These are phyloP conservation scores for Metopolophium dirhodum DNA, from an alignment of 1,140 invertebrate genomes.

Conservation along the genomic window DNA sequence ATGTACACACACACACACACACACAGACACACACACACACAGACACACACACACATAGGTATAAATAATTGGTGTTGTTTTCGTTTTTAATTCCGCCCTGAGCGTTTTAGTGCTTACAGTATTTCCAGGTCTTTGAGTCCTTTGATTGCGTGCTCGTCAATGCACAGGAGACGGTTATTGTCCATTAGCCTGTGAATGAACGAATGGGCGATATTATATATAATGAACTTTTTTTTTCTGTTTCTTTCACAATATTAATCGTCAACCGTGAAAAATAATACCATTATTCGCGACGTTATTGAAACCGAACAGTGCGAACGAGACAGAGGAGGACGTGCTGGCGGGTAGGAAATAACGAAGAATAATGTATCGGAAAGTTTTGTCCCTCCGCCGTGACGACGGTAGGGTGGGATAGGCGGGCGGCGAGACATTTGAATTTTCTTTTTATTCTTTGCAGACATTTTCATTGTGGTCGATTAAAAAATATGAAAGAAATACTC, in stretches of 20 bases:
- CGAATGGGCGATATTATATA: conserved; percentile 48
- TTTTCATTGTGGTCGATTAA: conserved; percentile 38
- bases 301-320: conserved; percentile 13
- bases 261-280: conserved; percentile 38
- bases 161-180: conserved; percentile 91
- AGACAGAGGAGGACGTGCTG: neutral
- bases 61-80: neutral
- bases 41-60: neutral
- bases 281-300: conserved; percentile 24
- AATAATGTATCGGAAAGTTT: conserved; percentile 54
- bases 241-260: neutral
- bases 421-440: neutral
- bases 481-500: conserved; percentile 23
- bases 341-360: conserved; percentile 36
- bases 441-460: neutral
- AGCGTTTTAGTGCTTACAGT: conserved; percentile 72
- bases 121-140: conserved; percentile 85
- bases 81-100: neutral
- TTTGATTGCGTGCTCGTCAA: conserved; percentile 86
- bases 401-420: neutral
- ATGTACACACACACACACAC: neutral
- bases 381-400: neutral
- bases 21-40: too few species aligned
- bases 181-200: conserved; percentile 80
- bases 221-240: neutral